Evolutionary conservation across 2,888 invertebrate species (phyloP).

Genomic region (Tridacna gigas): DNA sequence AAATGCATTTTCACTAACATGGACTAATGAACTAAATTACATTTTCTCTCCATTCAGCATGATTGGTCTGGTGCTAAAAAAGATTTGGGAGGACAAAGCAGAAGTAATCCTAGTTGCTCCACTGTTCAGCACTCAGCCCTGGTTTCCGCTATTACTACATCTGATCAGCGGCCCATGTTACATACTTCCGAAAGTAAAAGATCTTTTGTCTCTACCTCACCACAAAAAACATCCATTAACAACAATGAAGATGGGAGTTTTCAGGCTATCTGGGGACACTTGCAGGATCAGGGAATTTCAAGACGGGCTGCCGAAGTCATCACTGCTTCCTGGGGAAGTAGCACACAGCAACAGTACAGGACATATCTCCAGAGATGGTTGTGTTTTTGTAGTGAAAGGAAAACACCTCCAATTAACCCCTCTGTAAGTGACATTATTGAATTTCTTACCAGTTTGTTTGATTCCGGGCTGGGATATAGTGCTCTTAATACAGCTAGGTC

Average conservation of each 20-base stretch:
- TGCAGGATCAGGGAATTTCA: constrained; percentile 32
- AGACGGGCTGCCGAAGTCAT: constrained; percentile 36
- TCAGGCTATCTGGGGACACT: constrained; percentile 30
- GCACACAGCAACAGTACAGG: constrained; percentile 46
- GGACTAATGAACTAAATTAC: constrained; percentile 36
- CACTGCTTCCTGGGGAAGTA: constrained; percentile 21
- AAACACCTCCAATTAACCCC: neutral
- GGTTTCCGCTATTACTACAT: constrained; percentile 41
- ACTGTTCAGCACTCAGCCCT: constrained; percentile 38
- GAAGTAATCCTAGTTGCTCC: constrained; percentile 44
- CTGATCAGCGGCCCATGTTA: constrained; percentile 4
- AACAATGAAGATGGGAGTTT: constrained; percentile 33
- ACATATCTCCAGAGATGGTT: constrained; percentile 23
- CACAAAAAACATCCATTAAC: constrained; percentile 23
- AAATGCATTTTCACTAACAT: too few species aligned
- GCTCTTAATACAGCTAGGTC: constrained; percentile 4
- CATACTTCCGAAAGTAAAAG: constrained; percentile 14
- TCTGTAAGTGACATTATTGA: constrained; percentile 11
- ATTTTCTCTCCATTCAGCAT: constrained; percentile 59
- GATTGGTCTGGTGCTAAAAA: constrained; percentile 43
- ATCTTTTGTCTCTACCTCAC: constrained; percentile 11
- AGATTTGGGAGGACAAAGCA: constrained; percentile 35
- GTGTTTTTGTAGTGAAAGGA: constrained; percentile 46
- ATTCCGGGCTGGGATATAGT: neutral
- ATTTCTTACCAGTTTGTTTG: neutral